Conservation (phyloP, 2,113 vertebrate species). For the Esox niger region DNA sequence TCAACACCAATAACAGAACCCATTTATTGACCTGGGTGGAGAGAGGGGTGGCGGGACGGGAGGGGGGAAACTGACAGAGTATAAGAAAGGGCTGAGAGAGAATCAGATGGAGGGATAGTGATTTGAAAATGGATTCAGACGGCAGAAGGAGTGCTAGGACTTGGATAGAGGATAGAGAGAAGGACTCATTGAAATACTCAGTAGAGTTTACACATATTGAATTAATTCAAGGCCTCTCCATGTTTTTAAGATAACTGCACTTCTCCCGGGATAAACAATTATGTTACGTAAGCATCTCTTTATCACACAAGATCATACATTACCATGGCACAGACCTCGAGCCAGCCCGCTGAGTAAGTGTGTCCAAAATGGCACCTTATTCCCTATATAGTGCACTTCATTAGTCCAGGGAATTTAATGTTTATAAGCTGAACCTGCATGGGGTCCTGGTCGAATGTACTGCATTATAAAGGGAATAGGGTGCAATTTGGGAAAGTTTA, state of each 20-base stretch:
- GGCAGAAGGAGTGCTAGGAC: neutral
- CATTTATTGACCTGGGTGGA: no score
- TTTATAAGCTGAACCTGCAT: no score
- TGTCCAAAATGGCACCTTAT: no score
- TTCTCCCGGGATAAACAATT: constrained; percentile 56
- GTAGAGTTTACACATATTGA: constrained; percentile 43
- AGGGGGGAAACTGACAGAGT: no score
- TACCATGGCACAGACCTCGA: constrained; percentile 54
- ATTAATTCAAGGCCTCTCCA: constrained; percentile 38
- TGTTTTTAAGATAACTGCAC: constrained; percentile 50
- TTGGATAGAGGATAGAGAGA: neutral
- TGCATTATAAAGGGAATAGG: no score
- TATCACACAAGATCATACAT: constrained; percentile 35
- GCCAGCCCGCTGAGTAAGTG: constrained; percentile 51
- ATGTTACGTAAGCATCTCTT: constrained; percentile 58
- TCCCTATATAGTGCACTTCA: no score
- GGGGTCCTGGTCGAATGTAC: no score
- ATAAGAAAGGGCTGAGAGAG: no score
- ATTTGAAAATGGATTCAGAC: neutral
- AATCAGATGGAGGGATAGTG: no score
- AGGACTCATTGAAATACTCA: constrained; percentile 43
- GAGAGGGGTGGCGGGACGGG: no score
- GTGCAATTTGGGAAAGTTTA: neutral
- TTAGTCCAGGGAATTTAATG: no score
- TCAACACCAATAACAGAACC: no score